phyloP scores from a whole-genome alignment of 1,140 invertebrate species.

The Papilio aristodemus region DNA sequence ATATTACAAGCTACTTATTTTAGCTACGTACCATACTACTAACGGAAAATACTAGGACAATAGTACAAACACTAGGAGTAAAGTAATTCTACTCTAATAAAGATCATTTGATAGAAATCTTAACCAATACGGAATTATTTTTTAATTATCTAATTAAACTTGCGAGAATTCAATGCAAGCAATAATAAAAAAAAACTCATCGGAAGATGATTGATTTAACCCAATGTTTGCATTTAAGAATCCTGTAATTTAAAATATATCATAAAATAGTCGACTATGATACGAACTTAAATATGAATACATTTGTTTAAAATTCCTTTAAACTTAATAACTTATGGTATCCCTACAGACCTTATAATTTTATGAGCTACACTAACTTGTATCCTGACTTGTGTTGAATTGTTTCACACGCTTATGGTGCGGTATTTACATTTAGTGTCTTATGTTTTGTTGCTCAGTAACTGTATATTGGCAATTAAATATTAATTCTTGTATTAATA shows the following conservation, averaged over 20 bases:
- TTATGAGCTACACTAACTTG: conserved; percentile 4
- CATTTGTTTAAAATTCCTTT: neutral
- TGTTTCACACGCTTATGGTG: conserved; percentile 27
- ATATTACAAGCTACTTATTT: neutral
- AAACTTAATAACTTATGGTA: neutral
- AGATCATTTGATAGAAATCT: too few species aligned
- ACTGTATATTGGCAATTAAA: neutral
- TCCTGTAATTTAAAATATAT: too few species aligned
- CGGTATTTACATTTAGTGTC: conserved; percentile 11
- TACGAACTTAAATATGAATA: too few species aligned
- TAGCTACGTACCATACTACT: neutral
- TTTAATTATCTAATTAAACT: too few species aligned
- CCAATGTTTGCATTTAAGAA: too few species aligned
- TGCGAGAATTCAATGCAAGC: too few species aligned
- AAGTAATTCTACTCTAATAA: too few species aligned
- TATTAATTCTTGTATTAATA: too few species aligned
- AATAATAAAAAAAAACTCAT: too few species aligned
- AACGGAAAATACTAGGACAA: neutral
- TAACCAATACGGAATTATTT: too few species aligned
- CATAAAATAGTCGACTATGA: too few species aligned
- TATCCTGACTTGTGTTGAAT: conserved; percentile 12
- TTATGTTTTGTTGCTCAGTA: conserved; percentile 11
- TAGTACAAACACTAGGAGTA: neutral
- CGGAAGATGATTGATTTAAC: too few species aligned
- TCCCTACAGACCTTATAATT: conserved; percentile 17